Percentiles rank a stretch among this genome's conserved stretches.
These are phyloP conservation scores for Buceros bicornis DNA, from an alignment of 2,797 vertebrate genomes.

Conservation along the genomic window DNA sequence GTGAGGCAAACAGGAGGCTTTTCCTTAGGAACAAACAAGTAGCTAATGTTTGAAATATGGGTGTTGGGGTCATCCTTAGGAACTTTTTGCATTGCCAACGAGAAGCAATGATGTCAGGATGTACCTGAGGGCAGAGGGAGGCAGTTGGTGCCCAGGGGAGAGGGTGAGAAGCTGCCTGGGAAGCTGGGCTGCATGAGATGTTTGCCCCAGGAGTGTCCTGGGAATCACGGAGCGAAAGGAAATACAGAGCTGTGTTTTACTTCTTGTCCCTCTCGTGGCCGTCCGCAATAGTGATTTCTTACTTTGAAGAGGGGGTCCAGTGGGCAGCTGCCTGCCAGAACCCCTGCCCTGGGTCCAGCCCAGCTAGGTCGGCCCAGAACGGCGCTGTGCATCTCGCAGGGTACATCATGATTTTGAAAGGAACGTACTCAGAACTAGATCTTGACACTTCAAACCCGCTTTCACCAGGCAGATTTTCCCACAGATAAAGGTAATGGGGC, in stretches of 20 bases:
- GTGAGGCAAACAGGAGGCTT: not conserved
- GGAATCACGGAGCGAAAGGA: not conserved
- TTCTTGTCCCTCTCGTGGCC: not conserved
- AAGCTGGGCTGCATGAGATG: not conserved
- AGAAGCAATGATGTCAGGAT: not conserved
- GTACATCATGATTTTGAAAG: not conserved
- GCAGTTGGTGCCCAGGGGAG: not conserved
- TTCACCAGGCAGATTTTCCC: not conserved
- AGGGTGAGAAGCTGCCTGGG: not conserved
- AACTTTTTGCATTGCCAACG: not conserved
- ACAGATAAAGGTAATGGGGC: not conserved
- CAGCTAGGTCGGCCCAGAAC: not conserved
- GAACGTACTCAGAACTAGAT: not conserved
- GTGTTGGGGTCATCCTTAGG: not conserved
- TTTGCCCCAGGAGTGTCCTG: not conserved
- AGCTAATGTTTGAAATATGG: not conserved
- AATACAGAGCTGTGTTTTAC: accelerated
- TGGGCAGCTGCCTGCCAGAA: not conserved
- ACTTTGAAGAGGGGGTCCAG: not conserved
- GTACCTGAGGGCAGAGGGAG: not conserved
- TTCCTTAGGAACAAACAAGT: not conserved
- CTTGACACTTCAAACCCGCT: not conserved
- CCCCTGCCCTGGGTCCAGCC: not conserved
- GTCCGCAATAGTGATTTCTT: not conserved
- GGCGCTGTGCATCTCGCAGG: accelerated